phyloP scores from a whole-genome alignment of 2,113 vertebrate genomes.

The Salvelinus fontinalis region DNA sequence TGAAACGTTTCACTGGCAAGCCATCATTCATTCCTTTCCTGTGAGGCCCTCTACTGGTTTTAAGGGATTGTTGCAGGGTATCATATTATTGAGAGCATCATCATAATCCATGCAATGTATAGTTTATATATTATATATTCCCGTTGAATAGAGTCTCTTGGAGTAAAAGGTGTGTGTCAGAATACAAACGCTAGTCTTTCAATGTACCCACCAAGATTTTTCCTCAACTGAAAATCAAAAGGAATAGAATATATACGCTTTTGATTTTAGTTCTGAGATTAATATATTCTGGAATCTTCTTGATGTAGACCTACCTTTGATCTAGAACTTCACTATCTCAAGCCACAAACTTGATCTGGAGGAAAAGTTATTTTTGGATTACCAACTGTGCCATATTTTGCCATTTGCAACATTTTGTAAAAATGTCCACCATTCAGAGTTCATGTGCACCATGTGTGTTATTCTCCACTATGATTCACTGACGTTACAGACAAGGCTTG shows the following conservation, averaged over 20 bases:
- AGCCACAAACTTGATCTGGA: background rate
- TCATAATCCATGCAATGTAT: background rate
- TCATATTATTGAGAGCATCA: background rate
- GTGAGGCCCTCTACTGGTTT: conserved; percentile 55
- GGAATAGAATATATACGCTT: background rate
- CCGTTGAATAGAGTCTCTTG: background rate
- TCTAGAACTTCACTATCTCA: background rate
- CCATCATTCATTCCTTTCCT: background rate
- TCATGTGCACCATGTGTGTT: conserved; percentile 5
- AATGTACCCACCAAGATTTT: background rate
- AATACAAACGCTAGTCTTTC: background rate
- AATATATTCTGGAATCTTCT: background rate
- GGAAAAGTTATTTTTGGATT: background rate
- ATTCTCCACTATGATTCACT: conserved; percentile 23
- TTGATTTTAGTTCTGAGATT: background rate
- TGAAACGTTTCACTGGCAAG: background rate
- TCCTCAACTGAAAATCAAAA: background rate
- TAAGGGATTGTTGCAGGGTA: conserved; percentile 39
- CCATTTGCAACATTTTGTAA: background rate
- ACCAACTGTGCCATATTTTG: background rate
- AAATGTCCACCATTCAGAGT: background rate
- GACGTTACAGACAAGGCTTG: conserved; percentile 30
- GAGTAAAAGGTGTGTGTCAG: background rate
- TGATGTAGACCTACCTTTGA: background rate
- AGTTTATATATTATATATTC: background rate